phyloP scores from a whole-genome alignment of 2,113 vertebrate genomes.

The Misgurnus anguillicaudatus region DNA sequence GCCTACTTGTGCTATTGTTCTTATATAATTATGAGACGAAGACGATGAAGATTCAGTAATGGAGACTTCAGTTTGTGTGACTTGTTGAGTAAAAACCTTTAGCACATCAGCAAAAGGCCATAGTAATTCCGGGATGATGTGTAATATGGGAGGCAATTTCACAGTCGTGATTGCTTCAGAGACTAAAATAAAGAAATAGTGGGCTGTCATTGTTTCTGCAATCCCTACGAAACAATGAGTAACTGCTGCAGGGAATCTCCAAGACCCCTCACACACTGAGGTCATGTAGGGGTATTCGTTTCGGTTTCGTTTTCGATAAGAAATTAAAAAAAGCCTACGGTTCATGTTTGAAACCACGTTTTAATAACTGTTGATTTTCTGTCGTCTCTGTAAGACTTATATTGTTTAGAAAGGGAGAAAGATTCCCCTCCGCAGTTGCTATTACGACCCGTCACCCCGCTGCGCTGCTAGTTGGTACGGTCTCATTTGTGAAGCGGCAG shows the following conservation, averaged over 20 bases:
- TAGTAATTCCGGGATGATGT: neutral
- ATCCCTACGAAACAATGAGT: conserved; percentile 54
- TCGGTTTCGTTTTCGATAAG: neutral
- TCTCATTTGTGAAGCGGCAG: conserved; percentile 65
- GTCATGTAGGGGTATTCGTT: neutral
- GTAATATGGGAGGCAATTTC: conserved; percentile 11
- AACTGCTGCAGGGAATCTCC: conserved; percentile 62
- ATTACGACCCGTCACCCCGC: conserved; percentile 10
- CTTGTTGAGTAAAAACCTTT: conserved; percentile 9
- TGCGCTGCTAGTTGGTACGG: conserved; percentile 64
- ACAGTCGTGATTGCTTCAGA: conserved; percentile 51
- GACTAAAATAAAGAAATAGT: conserved; percentile 46
- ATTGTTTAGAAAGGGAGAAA: neutral
- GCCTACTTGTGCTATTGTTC: too few relatives aligned
- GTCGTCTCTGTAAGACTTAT: neutral
- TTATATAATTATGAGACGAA: too few relatives aligned
- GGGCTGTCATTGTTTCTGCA: conserved; percentile 46
- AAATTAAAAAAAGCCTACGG: neutral
- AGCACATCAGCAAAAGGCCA: neutral
- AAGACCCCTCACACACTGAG: conserved; percentile 15
- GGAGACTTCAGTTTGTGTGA: conserved; percentile 5
- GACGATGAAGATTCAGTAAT: neutral
- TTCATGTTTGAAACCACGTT: neutral
- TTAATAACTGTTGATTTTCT: accelerated
- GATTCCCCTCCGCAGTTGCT: too few relatives aligned